Evolutionary conservation across 2,888 invertebrate genomes (phyloP).

Genomic region (Tachina lurida): DNA sequence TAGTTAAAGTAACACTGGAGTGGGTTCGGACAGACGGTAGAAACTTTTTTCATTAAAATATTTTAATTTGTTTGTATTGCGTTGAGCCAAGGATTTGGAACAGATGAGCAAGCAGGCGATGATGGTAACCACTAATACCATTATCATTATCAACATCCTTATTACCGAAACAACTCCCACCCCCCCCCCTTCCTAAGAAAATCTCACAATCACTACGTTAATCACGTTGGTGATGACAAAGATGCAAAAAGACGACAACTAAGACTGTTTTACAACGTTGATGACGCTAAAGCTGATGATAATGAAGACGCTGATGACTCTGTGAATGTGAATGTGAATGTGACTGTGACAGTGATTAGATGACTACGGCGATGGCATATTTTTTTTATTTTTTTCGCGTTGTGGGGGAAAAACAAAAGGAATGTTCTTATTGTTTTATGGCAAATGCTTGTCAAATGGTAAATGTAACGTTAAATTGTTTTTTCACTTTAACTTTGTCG

Average conservation of each 20-base stretch:
- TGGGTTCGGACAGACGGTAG: slow-evolving; percentile 53
- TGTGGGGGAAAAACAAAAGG: slow-evolving; percentile 49
- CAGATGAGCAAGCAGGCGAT: slow-evolving; percentile 53
- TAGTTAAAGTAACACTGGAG: slow-evolving; percentile 51
- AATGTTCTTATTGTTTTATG: slow-evolving; percentile 68
- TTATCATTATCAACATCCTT: slow-evolving; percentile 45
- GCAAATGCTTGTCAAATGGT: slow-evolving; percentile 65
- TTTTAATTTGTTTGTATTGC: slow-evolving; percentile 73
- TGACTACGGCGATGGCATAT: slow-evolving; percentile 23
- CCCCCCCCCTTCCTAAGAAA: not conserved
- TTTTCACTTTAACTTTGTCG: slow-evolving; percentile 58
- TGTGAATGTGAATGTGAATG: slow-evolving; percentile 22
- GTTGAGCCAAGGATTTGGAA: slow-evolving; percentile 59
- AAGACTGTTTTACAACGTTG: not conserved
- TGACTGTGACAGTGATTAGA: slow-evolving; percentile 59
- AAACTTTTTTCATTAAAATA: slow-evolving; percentile 75
- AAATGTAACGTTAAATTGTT: slow-evolving; percentile 72
- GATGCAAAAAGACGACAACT: slow-evolving; percentile 26
- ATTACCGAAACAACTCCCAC: slow-evolving; percentile 16
- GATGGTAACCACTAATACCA: slow-evolving; percentile 54
- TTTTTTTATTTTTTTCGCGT: slow-evolving; percentile 21
- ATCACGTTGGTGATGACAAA: slow-evolving; percentile 31
- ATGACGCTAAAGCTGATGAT: not conserved
- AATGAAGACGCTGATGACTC: slow-evolving; percentile 1
- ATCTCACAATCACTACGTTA: slow-evolving; percentile 27